Conservation (phyloP, 2,797 vertebrate genomes). For the Sebastes nivosus region DNA sequence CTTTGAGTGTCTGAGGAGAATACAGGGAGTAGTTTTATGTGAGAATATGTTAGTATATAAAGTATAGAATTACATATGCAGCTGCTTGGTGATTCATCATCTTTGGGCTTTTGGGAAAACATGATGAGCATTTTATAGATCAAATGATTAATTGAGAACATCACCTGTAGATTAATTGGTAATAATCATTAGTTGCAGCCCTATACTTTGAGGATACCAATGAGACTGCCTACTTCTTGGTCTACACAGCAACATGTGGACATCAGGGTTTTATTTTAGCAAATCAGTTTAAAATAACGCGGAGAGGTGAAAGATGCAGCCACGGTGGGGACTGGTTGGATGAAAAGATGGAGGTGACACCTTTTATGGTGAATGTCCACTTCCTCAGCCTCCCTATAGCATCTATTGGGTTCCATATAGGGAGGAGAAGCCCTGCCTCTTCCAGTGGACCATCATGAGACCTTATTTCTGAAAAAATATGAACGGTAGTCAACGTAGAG, state of each 20-base stretch:
- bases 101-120: neutral
- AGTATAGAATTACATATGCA: neutral
- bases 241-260: neutral
- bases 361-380: neutral
- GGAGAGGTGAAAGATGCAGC: neutral
- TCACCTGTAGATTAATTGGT: neutral
- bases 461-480: too few relatives aligned
- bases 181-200: neutral
- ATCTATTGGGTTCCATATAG: neutral
- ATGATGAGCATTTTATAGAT: neutral
- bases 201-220: neutral
- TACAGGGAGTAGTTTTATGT: neutral
- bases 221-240: too few relatives aligned
- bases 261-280: neutral
- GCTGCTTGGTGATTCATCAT: too few relatives aligned
- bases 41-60: neutral
- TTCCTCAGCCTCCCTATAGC: neutral
- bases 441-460: fast-evolving
- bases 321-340: neutral
- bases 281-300: neutral
- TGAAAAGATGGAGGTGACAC: neutral
- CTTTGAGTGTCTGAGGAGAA: slow-evolving; percentile 86
- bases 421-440: too few relatives aligned
- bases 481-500: fast-evolving
- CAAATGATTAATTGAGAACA: neutral